Conservation (phyloP, 2,797 vertebrate species). For the Mus spretus region DNA sequence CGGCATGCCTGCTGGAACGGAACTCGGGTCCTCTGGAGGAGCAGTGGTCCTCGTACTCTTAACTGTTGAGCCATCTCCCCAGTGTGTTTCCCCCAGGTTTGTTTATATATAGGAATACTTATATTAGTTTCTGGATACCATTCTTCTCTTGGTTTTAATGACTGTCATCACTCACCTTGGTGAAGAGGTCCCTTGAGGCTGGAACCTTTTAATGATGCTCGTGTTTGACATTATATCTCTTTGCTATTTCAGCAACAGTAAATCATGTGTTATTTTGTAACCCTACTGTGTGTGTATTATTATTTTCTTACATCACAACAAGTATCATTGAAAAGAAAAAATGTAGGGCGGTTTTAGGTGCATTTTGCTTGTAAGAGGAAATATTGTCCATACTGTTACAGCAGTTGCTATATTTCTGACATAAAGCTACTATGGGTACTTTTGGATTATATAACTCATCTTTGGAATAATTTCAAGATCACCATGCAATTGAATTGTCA, state of each 20-base stretch:
- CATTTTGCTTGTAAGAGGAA: slow-evolving; percentile 53
- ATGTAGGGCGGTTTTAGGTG: background rate
- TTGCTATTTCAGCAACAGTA: slow-evolving; percentile 20
- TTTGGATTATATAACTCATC: background rate
- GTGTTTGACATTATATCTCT: slow-evolving; percentile 26
- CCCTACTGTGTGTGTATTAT: background rate
- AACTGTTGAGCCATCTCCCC: background rate
- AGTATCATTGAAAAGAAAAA: slow-evolving; percentile 54
- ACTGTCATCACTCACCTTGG: background rate
- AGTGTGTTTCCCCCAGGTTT: background rate
- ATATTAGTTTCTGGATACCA: background rate
- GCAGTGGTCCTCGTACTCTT: background rate
- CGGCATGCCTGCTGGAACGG: background rate
- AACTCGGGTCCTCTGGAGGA: background rate
- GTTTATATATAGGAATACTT: slow-evolving; percentile 1
- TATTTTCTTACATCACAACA: slow-evolving; percentile 35
- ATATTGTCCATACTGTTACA: background rate
- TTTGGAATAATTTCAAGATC: background rate
- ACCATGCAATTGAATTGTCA: background rate
- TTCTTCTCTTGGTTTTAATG: slow-evolving; percentile 30
- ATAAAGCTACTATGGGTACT: background rate
- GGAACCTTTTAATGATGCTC: slow-evolving; percentile 26
- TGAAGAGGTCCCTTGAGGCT: slow-evolving; percentile 13
- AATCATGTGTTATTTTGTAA: slow-evolving; percentile 62
- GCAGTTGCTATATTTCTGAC: slow-evolving; percentile 26